Percentiles rank a stretch among this genome's conserved stretches.
Evolutionary conservation across 1,140 invertebrate genomes (phyloP).

Genomic region (Chironomus striatipennis): DNA sequence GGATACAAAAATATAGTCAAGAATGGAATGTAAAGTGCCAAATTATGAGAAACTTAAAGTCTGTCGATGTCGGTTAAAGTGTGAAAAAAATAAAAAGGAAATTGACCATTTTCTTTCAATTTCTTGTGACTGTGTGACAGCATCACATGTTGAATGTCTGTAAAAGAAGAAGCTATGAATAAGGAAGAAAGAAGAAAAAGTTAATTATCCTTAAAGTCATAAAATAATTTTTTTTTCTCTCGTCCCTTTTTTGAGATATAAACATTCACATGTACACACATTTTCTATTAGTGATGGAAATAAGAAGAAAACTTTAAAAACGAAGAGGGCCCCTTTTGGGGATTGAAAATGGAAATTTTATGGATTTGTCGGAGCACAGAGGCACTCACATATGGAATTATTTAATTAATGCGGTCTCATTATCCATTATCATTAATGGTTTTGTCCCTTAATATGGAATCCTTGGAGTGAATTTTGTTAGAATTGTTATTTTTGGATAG

Average conservation of each 20-base stretch:
- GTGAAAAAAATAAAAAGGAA: not conserved
- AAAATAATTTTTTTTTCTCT: not conserved
- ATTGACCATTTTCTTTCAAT: not conserved
- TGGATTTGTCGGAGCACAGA: not conserved
- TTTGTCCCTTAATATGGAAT: not conserved
- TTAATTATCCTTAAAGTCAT: conserved; percentile 20
- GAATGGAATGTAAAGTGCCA: conserved; percentile 12
- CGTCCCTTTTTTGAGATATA: not conserved
- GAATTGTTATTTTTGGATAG: too few species aligned
- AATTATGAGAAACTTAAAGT: not conserved
- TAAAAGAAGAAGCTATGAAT: not conserved
- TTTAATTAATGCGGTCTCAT: conserved; percentile 17
- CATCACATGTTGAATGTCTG: not conserved
- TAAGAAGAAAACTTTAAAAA: too few species aligned
- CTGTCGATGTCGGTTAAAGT: not conserved
- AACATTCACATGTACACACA: not conserved
- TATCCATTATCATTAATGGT: not conserved
- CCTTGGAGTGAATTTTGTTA: too few species aligned
- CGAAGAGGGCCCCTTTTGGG: too few species aligned
- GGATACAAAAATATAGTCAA: not conserved
- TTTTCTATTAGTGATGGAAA: too few species aligned
- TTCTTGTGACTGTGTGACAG: not conserved
- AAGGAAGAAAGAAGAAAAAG: not conserved
- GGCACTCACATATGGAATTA: not conserved
- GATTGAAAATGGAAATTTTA: too few species aligned